These are phyloP conservation scores for Phoebastria nigripes DNA, from an alignment of 2,797 vertebrate genomes.

Conservation along the genomic window DNA sequence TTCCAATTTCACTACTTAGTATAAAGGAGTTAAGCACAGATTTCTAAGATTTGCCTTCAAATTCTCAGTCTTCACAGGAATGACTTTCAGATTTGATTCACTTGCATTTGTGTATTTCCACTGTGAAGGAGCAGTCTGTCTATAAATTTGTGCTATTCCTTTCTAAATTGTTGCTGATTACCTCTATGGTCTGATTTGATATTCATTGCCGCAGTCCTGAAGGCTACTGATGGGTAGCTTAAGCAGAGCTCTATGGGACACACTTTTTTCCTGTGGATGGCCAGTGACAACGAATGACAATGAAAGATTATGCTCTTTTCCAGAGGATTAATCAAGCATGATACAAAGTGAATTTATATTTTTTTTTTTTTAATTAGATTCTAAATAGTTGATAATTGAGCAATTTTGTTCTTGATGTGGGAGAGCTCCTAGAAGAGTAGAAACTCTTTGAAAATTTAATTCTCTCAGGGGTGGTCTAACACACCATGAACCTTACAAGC, in stretches of 20 bases:
- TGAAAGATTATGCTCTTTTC: not conserved
- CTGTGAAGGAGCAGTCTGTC: not conserved
- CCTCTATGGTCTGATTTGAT: not conserved
- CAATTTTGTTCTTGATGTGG: not conserved
- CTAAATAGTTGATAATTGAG: not conserved
- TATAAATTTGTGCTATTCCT: not conserved
- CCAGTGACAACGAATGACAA: not conserved
- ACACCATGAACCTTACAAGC: not conserved
- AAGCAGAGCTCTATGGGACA: not conserved
- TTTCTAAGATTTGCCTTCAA: not conserved
- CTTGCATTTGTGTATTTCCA: not conserved
- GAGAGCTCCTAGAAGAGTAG: not conserved
- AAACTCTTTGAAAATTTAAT: slow-evolving; percentile 28
- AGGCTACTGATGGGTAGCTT: not conserved
- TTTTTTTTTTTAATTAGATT: slow-evolving; percentile 9
- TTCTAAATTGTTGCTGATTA: not conserved
- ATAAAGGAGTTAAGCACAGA: not conserved
- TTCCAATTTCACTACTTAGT: not conserved
- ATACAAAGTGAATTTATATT: not conserved
- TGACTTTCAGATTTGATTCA: not conserved
- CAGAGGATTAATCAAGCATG: not conserved
- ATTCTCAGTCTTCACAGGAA: not conserved
- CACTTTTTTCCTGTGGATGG: not conserved
- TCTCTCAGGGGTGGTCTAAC: not conserved
- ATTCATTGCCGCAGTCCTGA: not conserved